phyloP scores from a whole-genome alignment of 2,797 vertebrate genomes.

The Cephalopachus bancanus region DNA sequence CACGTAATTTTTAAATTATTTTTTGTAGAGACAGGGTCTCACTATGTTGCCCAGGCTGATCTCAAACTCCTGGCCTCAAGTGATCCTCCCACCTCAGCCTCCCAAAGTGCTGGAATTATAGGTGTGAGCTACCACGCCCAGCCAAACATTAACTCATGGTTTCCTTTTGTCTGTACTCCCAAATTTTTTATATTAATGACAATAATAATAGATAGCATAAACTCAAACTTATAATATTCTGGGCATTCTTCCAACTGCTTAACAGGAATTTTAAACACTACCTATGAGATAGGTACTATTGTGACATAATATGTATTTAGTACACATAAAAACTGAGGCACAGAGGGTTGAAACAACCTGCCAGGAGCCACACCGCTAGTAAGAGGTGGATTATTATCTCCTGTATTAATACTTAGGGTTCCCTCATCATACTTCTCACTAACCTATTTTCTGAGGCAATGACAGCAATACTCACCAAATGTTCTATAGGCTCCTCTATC shows the following conservation, averaged over 20 bases:
- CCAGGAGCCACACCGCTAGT: background rate
- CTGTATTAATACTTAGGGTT: background rate
- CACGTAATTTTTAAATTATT: no score
- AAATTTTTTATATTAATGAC: constrained; percentile 47
- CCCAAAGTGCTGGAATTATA: no score
- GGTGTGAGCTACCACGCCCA: no score
- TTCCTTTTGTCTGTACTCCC: constrained; percentile 24
- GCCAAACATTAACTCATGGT: background rate
- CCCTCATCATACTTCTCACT: background rate
- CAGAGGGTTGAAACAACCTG: background rate
- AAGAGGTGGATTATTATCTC: background rate
- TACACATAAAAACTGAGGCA: background rate
- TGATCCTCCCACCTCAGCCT: no score
- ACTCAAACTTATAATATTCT: constrained; percentile 1
- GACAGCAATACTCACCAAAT: background rate
- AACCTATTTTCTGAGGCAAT: background rate
- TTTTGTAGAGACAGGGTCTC: no score
- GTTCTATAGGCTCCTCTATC: background rate
- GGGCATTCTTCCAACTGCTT: constrained; percentile 50
- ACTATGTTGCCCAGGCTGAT: no score
- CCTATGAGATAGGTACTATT: background rate
- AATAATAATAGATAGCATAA: constrained; percentile 26
- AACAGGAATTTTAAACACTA: constrained; percentile 13
- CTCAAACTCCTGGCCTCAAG: no score
- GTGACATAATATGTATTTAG: constrained; percentile 26